These are phyloP conservation scores for Panthera leo DNA, from an alignment of 2,113 vertebrate species.

Conservation along the genomic window DNA sequence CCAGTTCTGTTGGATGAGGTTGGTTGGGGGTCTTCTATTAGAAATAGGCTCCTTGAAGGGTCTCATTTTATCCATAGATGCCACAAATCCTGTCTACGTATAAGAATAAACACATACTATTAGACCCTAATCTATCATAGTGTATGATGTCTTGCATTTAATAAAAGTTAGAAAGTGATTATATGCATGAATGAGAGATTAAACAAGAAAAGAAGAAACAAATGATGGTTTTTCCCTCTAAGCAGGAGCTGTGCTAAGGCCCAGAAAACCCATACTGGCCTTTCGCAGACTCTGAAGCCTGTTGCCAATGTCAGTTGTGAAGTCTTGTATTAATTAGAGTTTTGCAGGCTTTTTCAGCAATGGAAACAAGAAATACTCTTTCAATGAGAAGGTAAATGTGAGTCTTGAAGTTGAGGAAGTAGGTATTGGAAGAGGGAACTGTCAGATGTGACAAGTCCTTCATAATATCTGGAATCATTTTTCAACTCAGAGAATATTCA, in stretches of 20 bases:
- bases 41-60: background rate
- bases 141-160: background rate
- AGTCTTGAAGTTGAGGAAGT: background rate
- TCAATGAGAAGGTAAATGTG: background rate
- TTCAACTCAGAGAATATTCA: background rate
- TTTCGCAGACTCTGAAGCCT: background rate
- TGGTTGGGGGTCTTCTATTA: background rate
- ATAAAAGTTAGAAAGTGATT: background rate
- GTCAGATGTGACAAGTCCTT: background rate
- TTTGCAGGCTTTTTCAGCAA: background rate
- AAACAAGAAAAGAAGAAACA: background rate
- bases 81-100: background rate
- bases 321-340: background rate
- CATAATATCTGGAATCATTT: background rate
- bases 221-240: background rate
- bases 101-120: background rate
- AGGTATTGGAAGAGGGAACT: background rate
- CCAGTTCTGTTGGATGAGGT: background rate
- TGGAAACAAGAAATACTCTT: background rate
- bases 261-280: background rate
- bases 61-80: background rate
- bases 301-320: fast-evolving
- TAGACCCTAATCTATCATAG: background rate
- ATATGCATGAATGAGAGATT: background rate
- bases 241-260: background rate